Evolutionary conservation across 2,113 vertebrate species (phyloP), one percentile per base, ranked within the genome.

Genomic region (Irena cyanogastra): DNA sequence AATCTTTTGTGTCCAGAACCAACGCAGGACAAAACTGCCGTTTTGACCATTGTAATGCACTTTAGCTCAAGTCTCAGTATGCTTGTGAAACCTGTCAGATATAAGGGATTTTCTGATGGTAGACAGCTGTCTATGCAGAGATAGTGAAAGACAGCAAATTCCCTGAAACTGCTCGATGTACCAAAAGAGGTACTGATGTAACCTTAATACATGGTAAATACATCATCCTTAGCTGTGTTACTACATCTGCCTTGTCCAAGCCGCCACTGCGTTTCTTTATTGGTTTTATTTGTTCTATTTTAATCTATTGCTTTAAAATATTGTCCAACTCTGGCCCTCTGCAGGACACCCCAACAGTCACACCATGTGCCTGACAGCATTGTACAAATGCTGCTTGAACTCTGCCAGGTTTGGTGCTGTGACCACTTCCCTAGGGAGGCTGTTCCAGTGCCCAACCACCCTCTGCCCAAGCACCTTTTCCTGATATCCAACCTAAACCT

Each of bases 191-290:
- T 59, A 26, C 44, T 37, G 35, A 2, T 2, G 22, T 52, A 44
- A 9, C 11, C 28, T 61, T 53, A 31, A 54, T 28, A 42, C 4
- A 17, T 4, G 3, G 20, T 72, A 72, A 87, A 61, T 60, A 18
- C 11, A n/a, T 47, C 66, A 52, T 64, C 45, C 37, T 70, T 57
- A 70, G 20, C n/a, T 85, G 9, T 70, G 20, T 42, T 60, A 54
- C 18, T 18, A 11, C 7, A 71, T 22, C 37, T 90, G 33, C 41
- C 27, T 76, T 65, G 19, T 84, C 20, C 26, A 72, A 83, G 24
- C 27, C 76, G 13, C 13, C 0, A 0, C 44, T 63, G 13, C 3
- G 2, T 59, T 87, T 88, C 52, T 60, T 50, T 42, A 28, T 53
- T 47, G 9, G 52, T n/a, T 66, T 45, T 22, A 57, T 78, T 75